These are phyloP conservation scores for Leuciscus waleckii DNA, from an alignment of 2,797 vertebrate genomes.

Conservation along the genomic window DNA sequence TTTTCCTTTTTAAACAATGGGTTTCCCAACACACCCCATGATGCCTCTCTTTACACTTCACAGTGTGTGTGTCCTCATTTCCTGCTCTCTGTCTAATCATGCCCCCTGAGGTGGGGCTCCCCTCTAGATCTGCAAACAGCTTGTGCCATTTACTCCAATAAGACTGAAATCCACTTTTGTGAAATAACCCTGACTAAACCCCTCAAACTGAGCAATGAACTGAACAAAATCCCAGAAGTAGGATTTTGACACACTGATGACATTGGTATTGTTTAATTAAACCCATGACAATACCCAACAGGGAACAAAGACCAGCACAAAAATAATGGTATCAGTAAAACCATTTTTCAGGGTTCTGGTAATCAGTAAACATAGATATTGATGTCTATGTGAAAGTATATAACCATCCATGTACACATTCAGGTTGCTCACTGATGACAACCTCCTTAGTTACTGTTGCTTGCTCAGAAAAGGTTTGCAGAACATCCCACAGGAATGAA, in stretches of 20 bases:
- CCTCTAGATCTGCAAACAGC: conserved; percentile 32
- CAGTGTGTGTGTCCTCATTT: conserved; percentile 39
- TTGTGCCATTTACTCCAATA: conserved; percentile 39
- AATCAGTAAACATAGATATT: neutral
- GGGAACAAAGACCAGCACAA: neutral
- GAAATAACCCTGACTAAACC: conserved; percentile 10
- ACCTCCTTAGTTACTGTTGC: neutral
- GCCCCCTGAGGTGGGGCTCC: conserved; percentile 17
- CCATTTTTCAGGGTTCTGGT: neutral
- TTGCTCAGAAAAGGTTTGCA: neutral
- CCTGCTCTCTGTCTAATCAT: conserved; percentile 15
- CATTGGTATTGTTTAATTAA: conserved; percentile 36
- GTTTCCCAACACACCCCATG: conserved; percentile 37
- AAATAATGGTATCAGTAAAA: conserved; percentile 6
- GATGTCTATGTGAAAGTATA: neutral
- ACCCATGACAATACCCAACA: conserved; percentile 24
- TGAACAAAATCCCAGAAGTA: conserved; percentile 11
- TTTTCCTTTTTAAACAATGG: conserved; percentile 45
- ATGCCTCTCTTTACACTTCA: conserved; percentile 43
- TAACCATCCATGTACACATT: neutral
- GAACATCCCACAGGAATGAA: neutral
- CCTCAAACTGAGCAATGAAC: conserved; percentile 25
- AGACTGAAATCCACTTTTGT: conserved; percentile 8
- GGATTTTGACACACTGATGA: conserved; percentile 10
- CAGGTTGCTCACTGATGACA: neutral